Percentiles rank a stretch among this genome's conserved stretches.
Evolutionary conservation across 2,113 vertebrate species (phyloP).

Genomic region (Sula dactylatra): DNA sequence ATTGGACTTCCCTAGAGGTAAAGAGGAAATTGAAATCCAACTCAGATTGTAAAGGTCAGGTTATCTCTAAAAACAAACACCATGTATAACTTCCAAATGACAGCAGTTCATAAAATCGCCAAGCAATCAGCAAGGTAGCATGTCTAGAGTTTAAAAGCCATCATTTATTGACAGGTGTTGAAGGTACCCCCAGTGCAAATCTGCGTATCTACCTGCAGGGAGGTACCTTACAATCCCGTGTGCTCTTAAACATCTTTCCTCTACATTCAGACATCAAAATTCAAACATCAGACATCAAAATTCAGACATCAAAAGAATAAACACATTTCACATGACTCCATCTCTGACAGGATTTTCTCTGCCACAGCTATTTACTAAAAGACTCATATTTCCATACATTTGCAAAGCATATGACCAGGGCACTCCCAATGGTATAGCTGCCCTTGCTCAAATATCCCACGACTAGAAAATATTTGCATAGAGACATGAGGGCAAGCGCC

Average conservation of each 20-base stretch:
- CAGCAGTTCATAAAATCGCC: accelerated
- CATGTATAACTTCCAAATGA: neutral
- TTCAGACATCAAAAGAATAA: neutral
- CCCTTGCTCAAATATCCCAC: neutral
- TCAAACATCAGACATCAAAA: too few relatives aligned
- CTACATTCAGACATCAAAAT: neutral
- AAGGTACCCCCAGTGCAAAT: neutral
- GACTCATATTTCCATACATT: neutral
- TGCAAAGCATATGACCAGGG: neutral
- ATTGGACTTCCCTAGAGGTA: neutral
- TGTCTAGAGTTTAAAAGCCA: neutral
- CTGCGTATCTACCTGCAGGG: neutral
- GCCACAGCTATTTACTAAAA: neutral
- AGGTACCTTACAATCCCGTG: neutral
- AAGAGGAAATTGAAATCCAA: neutral
- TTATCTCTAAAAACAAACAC: neutral
- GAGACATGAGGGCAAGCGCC: neutral
- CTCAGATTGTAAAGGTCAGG: neutral
- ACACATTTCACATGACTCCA: neutral
- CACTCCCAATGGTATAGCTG: neutral
- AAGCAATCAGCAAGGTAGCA: neutral
- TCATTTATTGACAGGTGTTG: neutral
- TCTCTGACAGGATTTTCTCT: neutral
- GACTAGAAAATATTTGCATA: neutral
- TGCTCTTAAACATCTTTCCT: neutral